Base-by-base conservation (phyloP, 1,140 invertebrate genomes). In the Aphaenogaster ashmeadi region DNA sequence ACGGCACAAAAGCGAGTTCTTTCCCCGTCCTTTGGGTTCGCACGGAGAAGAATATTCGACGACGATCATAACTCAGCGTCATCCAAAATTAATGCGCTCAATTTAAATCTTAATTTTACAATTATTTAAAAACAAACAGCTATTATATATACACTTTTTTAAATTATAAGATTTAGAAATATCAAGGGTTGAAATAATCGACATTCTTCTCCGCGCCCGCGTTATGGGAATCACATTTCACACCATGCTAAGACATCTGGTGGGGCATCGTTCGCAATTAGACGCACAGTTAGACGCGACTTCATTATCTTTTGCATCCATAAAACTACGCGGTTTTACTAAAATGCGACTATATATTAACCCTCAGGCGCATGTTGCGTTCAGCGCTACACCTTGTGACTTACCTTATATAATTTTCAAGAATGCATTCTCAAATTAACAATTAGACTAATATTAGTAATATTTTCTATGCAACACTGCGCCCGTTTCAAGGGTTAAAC, bases 1-100 rank as follows among this genome's bases (percentile, higher is more conserved):
- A 87, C 86, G 78, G 67, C 86, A 87, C 86, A 87, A 87, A 87
- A 87, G 86, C 86, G 56, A 66, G n/a, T 83, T 83, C 54, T 60
- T 71, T 44, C 66, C 66, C 54, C 52, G 80, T 69, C 36, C n/a
- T 47, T 64, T 21, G 74, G 50, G 47, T 79, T 54, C 21, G 62
- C 83, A 33, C 58, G 75, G 74, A 86, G 83, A 86, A 79, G 62
- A 86, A 86, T 86, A 27, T 66, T 47, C 15, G 11, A 54, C 36
- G 44, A 36, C 13, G 13, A 18, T 15, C 18, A 3, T 36, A 33
- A 11, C 41, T 36, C 21, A 9, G 18, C 4, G 9, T 79, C 47
- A 47, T 13, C 1, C 21, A 47, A 1, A 36, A 36, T 64, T 50
- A 11, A 64, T 38, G 5, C 38, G 15, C 15, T 62, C 1, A 13